phyloP scores from a whole-genome alignment of 2,797 vertebrate genomes.

The Xerus rutilus region DNA sequence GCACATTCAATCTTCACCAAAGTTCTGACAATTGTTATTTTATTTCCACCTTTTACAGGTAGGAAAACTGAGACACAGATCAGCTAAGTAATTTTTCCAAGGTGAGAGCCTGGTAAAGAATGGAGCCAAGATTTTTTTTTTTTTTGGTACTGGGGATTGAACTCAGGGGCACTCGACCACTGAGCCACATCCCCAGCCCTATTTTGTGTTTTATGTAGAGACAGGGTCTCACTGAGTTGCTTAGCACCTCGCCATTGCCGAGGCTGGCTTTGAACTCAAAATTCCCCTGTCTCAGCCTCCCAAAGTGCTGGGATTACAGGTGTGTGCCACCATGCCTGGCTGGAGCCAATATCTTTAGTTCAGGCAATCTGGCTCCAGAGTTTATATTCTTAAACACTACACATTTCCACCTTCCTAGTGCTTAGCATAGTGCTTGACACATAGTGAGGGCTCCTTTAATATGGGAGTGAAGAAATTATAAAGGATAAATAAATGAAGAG shows the following conservation, averaged over 20 bases:
- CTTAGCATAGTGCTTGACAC: neutral
- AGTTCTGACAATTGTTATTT: neutral
- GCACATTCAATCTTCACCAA: neutral
- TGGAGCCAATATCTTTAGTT: neutral
- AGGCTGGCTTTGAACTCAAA: too few relatives aligned
- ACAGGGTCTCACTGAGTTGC: too few relatives aligned
- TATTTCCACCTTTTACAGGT: neutral
- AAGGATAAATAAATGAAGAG: neutral
- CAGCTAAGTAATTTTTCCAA: conserved; percentile 2
- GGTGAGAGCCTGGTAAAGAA: neutral
- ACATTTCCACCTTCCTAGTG: conserved; percentile 4
- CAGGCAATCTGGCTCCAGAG: neutral
- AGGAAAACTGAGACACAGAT: neutral
- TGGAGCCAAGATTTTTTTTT: neutral
- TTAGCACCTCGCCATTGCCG: too few relatives aligned
- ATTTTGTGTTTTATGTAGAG: too few relatives aligned
- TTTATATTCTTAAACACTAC: neutral
- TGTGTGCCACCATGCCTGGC: neutral
- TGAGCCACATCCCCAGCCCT: too few relatives aligned
- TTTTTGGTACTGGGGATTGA: too few relatives aligned
- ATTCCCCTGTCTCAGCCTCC: too few relatives aligned
- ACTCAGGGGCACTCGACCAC: too few relatives aligned
- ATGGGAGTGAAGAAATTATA: neutral
- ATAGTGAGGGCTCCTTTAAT: neutral
- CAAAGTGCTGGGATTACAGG: too few relatives aligned